Percentiles rank a stretch among this genome's conserved stretches.
Evolutionary conservation across 2,113 vertebrate genomes (phyloP).

Genomic region (Mormoops blainvillei): DNA sequence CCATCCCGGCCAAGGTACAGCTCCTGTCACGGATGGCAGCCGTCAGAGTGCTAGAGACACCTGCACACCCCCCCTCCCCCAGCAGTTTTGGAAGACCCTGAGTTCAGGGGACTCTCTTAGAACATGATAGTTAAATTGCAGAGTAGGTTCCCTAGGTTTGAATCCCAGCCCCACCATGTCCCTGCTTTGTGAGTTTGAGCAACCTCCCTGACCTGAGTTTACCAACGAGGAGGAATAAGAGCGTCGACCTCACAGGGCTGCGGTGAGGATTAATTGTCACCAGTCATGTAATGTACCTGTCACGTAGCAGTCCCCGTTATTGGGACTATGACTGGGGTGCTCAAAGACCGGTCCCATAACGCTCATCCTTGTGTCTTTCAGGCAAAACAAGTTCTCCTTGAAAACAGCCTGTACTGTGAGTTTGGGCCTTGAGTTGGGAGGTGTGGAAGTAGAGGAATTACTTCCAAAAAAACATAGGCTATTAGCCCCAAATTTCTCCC

Average conservation of each 20-base stretch:
- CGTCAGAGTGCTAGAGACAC: neutral
- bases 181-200: neutral
- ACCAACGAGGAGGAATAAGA: neutral
- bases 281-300: accelerated
- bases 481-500: neutral
- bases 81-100: neutral
- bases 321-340: neutral
- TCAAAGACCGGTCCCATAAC: neutral
- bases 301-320: accelerated
- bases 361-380: slow-evolving; percentile 63
- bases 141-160: neutral
- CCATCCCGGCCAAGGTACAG: slow-evolving; percentile 89
- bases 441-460: neutral
- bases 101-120: accelerated
- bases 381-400: slow-evolving; percentile 91
- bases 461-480: neutral
- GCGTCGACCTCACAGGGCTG: too few relatives aligned
- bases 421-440: slow-evolving; percentile 14
- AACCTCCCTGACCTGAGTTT: neutral
- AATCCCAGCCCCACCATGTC: neutral
- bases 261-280: neutral
- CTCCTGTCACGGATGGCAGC: neutral
- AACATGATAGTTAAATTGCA: neutral
- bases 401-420: slow-evolving; percentile 88
- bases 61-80: accelerated